Conservation (phyloP, 1,140 invertebrate species). For the Paraescarpia echinospica region DNA sequence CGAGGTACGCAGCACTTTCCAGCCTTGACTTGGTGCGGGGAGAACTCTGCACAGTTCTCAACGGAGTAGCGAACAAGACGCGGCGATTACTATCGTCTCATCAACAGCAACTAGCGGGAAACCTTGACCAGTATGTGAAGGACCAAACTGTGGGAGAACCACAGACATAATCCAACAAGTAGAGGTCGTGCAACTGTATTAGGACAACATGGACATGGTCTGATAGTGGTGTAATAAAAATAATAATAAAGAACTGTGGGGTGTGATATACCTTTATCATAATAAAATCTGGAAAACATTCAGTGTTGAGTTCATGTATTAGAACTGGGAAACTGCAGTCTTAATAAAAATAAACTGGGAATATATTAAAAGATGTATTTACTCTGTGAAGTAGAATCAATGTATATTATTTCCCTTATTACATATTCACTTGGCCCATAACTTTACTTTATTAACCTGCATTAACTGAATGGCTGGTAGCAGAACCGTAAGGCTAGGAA, state of each 20-base stretch:
- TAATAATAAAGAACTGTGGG: background rate
- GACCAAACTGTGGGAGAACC: background rate
- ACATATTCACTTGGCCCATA: too few relatives aligned
- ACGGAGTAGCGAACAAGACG: background rate
- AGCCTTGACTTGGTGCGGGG: background rate
- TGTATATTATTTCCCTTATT: too few relatives aligned
- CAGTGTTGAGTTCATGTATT: background rate
- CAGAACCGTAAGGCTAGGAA: too few relatives aligned
- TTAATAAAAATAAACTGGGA: too few relatives aligned
- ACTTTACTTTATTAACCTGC: too few relatives aligned
- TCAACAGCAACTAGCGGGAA: background rate
- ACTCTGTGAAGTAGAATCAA: too few relatives aligned
- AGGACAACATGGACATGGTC: background rate
- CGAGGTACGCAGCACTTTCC: background rate
- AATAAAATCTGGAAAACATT: background rate
- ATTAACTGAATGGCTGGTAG: too few relatives aligned
- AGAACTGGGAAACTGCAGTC: background rate
- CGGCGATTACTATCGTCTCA: background rate
- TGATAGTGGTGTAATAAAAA: background rate
- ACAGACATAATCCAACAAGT: background rate
- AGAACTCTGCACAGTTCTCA: background rate
- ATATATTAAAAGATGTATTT: too few relatives aligned
- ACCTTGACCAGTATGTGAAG: constrained; percentile 18
- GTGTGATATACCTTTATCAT: background rate
- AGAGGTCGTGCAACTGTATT: background rate